phyloP scores from a whole-genome alignment of 1,140 invertebrate species.

The Diorhabda carinulata region DNA sequence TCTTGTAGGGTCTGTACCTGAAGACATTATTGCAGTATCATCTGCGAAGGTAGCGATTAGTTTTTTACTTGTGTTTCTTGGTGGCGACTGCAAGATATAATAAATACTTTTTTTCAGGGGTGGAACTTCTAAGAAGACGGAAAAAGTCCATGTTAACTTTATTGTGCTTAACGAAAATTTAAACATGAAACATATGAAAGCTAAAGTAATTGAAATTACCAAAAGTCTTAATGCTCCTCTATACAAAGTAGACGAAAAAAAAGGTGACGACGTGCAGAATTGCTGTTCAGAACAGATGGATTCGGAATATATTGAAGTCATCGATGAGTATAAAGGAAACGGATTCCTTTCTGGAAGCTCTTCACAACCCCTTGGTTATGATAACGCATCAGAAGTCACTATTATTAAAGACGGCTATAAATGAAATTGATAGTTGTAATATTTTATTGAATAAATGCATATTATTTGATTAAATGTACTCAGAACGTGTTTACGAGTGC shows the following conservation, averaged over 20 bases:
- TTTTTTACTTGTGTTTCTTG: no score
- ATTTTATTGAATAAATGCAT: no score
- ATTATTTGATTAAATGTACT: no score
- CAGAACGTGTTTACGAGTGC: no score
- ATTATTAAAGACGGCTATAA: no score
- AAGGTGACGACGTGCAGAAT: conserved; percentile 7
- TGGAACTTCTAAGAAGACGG: neutral
- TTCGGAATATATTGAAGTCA: conserved; percentile 4
- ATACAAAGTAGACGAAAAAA: conserved; percentile 1
- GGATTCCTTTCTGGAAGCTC: neutral
- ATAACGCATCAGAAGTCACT: no score
- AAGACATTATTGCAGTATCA: no score
- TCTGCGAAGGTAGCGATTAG: no score
- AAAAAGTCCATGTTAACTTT: conserved; percentile 24
- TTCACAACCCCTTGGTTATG: no score
- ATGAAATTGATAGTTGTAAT: no score
- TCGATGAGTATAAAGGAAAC: conserved; percentile 15
- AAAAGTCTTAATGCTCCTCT: conserved; percentile 22
- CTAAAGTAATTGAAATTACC: conserved; percentile 26
- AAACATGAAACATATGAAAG: neutral
- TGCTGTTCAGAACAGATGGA: conserved; percentile 7
- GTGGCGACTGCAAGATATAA: no score
- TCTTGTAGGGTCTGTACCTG: no score
- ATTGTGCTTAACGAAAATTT: conserved; percentile 21
- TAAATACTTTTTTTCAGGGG: neutral